These are phyloP conservation scores for Sebastes kiyomatsui DNA, from an alignment of 2,797 vertebrate genomes.

Conservation along the genomic window DNA sequence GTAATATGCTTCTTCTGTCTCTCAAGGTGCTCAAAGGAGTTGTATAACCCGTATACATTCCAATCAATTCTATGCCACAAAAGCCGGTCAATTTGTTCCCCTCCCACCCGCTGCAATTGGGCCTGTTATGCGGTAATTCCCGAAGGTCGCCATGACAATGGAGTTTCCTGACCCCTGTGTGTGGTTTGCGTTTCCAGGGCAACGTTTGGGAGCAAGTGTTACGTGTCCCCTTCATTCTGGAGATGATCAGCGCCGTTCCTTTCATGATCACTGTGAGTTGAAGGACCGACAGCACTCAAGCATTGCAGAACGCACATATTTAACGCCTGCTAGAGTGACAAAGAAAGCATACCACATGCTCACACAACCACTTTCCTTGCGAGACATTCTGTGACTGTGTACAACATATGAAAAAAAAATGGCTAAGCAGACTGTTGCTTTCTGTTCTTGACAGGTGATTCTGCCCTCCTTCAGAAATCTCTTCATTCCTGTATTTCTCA, in stretches of 20 bases:
- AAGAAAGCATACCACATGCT: neutral
- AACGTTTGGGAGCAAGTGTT: slow-evolving; percentile 90
- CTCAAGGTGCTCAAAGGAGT: slow-evolving; percentile 22
- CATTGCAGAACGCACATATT: neutral
- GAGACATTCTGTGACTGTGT: slow-evolving; percentile 9
- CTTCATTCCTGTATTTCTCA: slow-evolving; percentile 89
- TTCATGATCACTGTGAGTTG: slow-evolving; percentile 89
- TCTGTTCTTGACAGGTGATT: slow-evolving; percentile 80
- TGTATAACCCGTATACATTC: slow-evolving; percentile 32
- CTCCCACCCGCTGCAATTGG: neutral
- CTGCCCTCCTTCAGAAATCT: slow-evolving; percentile 84
- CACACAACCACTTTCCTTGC: neutral
- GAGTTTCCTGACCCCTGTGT: slow-evolving; percentile 62
- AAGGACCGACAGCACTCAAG: neutral
- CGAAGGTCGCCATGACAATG: slow-evolving; percentile 55
- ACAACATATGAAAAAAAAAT: neutral
- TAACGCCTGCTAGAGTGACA: neutral
- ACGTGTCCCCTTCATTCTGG: slow-evolving; percentile 87
- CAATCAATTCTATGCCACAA: slow-evolving; percentile 1
- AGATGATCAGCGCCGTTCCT: slow-evolving; percentile 88
- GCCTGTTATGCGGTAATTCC: slow-evolving; percentile 56
- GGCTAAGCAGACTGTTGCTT: slow-evolving; percentile 3
- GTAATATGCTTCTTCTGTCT: slow-evolving; percentile 17
- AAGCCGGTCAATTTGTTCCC: slow-evolving; percentile 36
- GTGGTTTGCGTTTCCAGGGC: slow-evolving; percentile 83